These are phyloP conservation scores for Panagrolaimus sp. DNA, from an alignment of 1,140 invertebrate species.

Conservation along the genomic window DNA sequence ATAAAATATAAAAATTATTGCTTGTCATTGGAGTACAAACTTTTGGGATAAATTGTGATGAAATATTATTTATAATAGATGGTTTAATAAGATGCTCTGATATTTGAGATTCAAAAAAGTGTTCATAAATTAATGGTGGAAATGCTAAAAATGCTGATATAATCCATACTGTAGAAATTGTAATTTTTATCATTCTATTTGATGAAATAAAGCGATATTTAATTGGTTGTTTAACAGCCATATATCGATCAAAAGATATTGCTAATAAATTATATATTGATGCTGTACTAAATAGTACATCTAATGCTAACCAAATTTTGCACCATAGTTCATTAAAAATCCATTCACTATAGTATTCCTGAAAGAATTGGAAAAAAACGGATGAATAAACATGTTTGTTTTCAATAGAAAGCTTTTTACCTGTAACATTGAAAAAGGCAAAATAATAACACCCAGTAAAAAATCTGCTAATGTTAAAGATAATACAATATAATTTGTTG, in stretches of 20 bases:
- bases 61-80: slow-evolving; percentile 25
- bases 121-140: slow-evolving; percentile 46
- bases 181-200: slow-evolving; percentile 51
- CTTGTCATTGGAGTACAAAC: slow-evolving; percentile 49
- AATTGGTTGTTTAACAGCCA: slow-evolving; percentile 62
- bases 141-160: slow-evolving; percentile 45
- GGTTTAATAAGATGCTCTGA: neutral
- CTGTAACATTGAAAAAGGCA: slow-evolving; percentile 61
- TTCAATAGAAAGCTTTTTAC: slow-evolving; percentile 25
- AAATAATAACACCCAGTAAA: slow-evolving; percentile 60
- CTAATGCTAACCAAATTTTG: slow-evolving; percentile 62
- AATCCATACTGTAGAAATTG: slow-evolving; percentile 53
- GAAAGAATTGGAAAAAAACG: slow-evolving; percentile 17
- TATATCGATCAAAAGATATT: slow-evolving; percentile 62
- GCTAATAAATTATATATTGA: slow-evolving; percentile 62
- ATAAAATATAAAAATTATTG: slow-evolving; percentile 52
- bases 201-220: slow-evolving; percentile 57
- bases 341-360: slow-evolving; percentile 59
- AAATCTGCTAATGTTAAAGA: slow-evolving; percentile 60
- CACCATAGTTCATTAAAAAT: slow-evolving; percentile 60
- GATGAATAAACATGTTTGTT: neutral
- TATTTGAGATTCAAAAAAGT: slow-evolving; percentile 19
- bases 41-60: neutral
- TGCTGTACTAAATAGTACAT: slow-evolving; percentile 62
- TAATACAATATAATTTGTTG: slow-evolving; percentile 55